Conservation (phyloP, 2,888 invertebrate species). For the Gerris lacustris region DNA sequence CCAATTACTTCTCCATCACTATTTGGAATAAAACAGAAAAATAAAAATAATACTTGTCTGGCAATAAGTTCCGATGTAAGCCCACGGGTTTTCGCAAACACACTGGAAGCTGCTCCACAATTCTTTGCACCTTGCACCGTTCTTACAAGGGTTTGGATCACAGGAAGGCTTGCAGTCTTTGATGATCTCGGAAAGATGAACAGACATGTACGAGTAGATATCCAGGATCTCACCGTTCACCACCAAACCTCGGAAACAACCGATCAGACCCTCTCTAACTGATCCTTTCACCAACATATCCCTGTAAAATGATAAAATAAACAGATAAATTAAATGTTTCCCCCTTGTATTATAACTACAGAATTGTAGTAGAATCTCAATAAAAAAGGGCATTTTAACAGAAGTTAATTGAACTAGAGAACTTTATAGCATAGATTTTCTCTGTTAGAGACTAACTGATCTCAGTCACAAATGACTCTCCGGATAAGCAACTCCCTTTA, state of each 20-base stretch:
- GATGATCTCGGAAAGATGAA: constrained; percentile 79
- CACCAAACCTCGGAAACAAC: constrained; percentile 83
- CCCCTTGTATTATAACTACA: not conserved
- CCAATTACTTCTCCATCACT: too few species aligned
- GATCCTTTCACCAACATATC: constrained; percentile 69
- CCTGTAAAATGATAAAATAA: constrained; percentile 39
- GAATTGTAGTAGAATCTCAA: too few species aligned
- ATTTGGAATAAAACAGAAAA: too few species aligned
- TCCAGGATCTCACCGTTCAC: constrained; percentile 84
- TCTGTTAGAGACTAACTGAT: too few species aligned
- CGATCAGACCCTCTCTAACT: constrained; percentile 78
- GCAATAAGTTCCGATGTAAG: constrained; percentile 79
- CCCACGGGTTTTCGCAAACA: constrained; percentile 83
- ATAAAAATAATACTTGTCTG: constrained; percentile 55
- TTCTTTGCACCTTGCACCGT: constrained; percentile 80
- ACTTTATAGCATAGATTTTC: too few species aligned
- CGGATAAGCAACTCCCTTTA: too few species aligned
- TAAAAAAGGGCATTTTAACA: too few species aligned
- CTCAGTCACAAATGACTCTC: too few species aligned
- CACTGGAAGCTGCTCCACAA: constrained; percentile 87
- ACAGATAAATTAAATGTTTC: not conserved
- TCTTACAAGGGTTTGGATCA: constrained; percentile 84
- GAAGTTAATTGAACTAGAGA: too few species aligned
- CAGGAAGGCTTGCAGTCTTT: constrained; percentile 90
- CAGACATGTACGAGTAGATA: constrained; percentile 84